Evolutionary conservation across 2,113 vertebrate genomes (phyloP).

Genomic region (Hyperoodon ampullatus): DNA sequence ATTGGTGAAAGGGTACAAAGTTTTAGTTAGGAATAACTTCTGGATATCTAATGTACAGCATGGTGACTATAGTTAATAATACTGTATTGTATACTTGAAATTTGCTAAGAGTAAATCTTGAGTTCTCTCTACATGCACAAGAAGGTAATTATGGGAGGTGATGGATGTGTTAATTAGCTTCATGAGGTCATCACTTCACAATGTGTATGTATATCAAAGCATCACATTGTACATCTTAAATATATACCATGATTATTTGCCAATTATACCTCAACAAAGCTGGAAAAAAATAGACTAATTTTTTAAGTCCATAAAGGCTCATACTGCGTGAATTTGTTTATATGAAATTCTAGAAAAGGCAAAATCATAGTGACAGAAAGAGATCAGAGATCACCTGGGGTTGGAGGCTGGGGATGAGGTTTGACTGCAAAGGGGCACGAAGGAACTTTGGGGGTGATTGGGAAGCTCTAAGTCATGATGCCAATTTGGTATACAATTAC

Average conservation of each 20-base stretch:
- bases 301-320: neutral
- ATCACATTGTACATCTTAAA: neutral
- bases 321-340: neutral
- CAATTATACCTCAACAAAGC: neutral
- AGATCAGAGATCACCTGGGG: neutral
- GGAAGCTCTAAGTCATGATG: neutral
- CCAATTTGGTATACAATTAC: neutral
- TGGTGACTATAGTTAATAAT: neutral
- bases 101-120: neutral
- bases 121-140: accelerated
- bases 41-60: neutral
- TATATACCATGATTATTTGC: accelerated
- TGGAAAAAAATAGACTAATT: neutral
- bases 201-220: accelerated
- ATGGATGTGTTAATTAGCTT: neutral
- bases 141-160: neutral
- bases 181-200: neutral
- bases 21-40: neutral
- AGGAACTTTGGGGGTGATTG: neutral
- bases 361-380: neutral
- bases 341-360: neutral
- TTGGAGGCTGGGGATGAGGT: neutral
- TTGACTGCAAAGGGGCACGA: neutral
- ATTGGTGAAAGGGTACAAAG: neutral
- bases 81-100: neutral